phyloP scores from a whole-genome alignment of 2,797 vertebrate species.

The Ataeniobius toweri region DNA sequence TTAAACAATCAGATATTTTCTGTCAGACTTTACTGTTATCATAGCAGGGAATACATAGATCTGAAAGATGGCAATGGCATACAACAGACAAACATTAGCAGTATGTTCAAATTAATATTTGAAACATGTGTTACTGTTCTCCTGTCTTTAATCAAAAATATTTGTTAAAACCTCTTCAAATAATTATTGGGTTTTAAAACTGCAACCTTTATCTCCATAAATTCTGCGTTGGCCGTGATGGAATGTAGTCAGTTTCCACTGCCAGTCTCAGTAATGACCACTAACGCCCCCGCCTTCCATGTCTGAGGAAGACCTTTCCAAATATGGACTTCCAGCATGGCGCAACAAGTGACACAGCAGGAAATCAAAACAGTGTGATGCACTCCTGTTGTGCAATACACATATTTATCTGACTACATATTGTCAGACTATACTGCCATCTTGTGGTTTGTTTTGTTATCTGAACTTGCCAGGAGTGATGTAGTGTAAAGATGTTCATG shows the following conservation, averaged over 20 bases:
- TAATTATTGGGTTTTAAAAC: background rate
- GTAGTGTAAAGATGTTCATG: background rate
- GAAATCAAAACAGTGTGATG: constrained; percentile 33
- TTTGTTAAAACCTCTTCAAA: background rate
- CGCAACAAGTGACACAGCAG: constrained; percentile 33
- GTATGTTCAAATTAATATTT: background rate
- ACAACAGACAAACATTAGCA: background rate
- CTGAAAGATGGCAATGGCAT: background rate
- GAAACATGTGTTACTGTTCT: background rate
- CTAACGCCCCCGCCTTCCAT: constrained; percentile 37
- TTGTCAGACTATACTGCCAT: constrained; percentile 43
- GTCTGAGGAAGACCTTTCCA: constrained; percentile 63
- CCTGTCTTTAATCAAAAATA: background rate
- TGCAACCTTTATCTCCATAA: constrained; percentile 15
- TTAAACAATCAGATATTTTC: constrained; percentile 11
- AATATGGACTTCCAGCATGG: constrained; percentile 61
- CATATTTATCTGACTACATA: background rate
- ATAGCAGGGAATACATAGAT: background rate
- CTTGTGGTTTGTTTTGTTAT: constrained; percentile 50
- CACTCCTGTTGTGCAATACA: background rate
- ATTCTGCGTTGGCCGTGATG: constrained; percentile 29
- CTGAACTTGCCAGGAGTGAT: background rate
- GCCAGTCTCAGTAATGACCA: constrained; percentile 41
- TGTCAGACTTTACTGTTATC: constrained; percentile 1
- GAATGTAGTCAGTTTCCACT: constrained; percentile 49